phyloP scores from a whole-genome alignment of 2,797 vertebrate species.

The Hippocampus kuda region DNA sequence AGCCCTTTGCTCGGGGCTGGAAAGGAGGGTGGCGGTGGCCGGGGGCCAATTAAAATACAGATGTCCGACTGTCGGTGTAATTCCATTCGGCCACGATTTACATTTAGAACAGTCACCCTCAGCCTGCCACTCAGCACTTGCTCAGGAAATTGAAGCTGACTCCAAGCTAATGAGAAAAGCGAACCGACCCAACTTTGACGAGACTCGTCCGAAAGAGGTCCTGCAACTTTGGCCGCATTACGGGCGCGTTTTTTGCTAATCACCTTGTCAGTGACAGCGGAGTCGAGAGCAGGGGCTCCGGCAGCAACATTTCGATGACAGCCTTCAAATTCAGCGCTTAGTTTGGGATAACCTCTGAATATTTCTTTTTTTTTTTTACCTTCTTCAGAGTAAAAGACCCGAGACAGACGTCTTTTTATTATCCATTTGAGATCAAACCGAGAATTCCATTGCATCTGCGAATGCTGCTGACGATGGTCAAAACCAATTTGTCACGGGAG shows the following conservation, averaged over 20 bases:
- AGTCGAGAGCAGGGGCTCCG: conserved; percentile 22
- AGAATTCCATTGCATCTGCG: neutral
- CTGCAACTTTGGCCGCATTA: conserved; percentile 57
- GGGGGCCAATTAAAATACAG: conserved; percentile 73
- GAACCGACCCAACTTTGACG: conserved; percentile 69
- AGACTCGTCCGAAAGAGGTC: conserved; percentile 57
- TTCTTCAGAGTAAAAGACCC: conserved; percentile 24
- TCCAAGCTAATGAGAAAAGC: conserved; percentile 72
- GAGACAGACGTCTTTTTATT: conserved; percentile 5
- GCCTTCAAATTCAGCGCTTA: conserved; percentile 45
- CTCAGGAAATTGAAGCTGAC: conserved; percentile 72
- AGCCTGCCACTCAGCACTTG: conserved; percentile 59
- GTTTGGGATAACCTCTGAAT: conserved; percentile 25
- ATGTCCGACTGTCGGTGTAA: conserved; percentile 69
- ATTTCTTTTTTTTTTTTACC: conserved; percentile 28
- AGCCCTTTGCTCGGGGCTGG: conserved; percentile 56
- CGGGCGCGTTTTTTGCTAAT: conserved; percentile 60
- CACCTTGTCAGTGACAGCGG: conserved; percentile 42
- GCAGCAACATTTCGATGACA: conserved; percentile 45
- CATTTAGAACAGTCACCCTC: conserved; percentile 65
- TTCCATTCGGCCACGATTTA: conserved; percentile 74
- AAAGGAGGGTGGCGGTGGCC: conserved; percentile 44
- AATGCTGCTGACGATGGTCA: neutral
- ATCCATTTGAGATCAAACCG: conserved; percentile 9
- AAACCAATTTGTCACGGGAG: neutral